These are phyloP conservation scores for Delichon dasypus DNA, from an alignment of 2,797 vertebrate species.

Conservation along the genomic window DNA sequence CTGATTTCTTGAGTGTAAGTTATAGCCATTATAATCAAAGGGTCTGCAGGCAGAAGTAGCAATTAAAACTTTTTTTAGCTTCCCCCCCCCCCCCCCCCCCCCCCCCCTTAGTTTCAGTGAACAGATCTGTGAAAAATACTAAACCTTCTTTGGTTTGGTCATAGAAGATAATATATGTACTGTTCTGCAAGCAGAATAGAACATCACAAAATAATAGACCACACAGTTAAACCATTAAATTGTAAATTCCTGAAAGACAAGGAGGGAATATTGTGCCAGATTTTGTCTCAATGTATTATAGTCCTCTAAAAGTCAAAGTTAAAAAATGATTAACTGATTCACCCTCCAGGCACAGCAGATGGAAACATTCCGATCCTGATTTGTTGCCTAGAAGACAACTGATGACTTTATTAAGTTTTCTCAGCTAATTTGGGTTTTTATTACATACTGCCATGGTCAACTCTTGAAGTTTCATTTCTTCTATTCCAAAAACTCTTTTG, in stretches of 20 bases:
- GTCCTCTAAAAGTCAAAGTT: background rate
- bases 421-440: background rate
- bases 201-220: background rate
- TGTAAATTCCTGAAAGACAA: background rate
- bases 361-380: background rate
- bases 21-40: background rate
- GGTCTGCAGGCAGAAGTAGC: background rate
- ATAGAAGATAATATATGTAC: background rate
- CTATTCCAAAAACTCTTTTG: background rate
- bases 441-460: background rate
- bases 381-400: background rate
- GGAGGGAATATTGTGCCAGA: background rate
- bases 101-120: background rate
- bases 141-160: background rate
- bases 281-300: background rate
- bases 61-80: background rate
- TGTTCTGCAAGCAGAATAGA: background rate
- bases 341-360: background rate
- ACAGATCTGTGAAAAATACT: background rate
- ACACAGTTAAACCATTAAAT: background rate
- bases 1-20: background rate
- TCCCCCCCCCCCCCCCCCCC: rapidly evolving
- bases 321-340: background rate
- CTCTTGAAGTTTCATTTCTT: background rate
- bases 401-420: background rate